Evolutionary conservation across 2,797 vertebrate species (phyloP), one percentile per base, ranked within the genome.

Genomic region (Mionectes olivaceus): DNA sequence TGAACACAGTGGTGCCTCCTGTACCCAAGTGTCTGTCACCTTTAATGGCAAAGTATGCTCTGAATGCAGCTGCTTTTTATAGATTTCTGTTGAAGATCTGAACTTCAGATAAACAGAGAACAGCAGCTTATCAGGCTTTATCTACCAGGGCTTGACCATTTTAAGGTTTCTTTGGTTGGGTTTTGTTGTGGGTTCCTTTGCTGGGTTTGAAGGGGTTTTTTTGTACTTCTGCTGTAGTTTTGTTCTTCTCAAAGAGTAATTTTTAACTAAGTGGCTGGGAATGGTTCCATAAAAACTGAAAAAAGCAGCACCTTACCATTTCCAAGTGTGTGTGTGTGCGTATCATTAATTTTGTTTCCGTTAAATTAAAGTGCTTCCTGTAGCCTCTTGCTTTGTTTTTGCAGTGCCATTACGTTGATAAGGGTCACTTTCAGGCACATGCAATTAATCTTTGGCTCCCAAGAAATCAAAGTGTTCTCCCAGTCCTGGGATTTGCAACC

Each of bases 1-100:
- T 0, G 6, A 53, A 5, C n/a, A 4, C 14, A 2, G 53, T 8
- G 49, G 33, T 23, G 53, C 8, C 43, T 13, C 17, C 17, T 4
- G 3, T 14, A 5, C 27, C 35, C 41, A 13, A 10, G 2, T 19
- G 24, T 19, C 44, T 39, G n/a, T 60, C 67, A 53, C 33, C 6
- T 49, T 49, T 21, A 22, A 3, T 44, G 33, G 14, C 75, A 2
- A 8, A 21, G 18, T 21, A 7, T 33, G 43, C 28, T 25, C 76
- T 27, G 68, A 15, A 9, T 23, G 64, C 41, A 70, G 70, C 74
- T 91, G 87, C 74, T 82, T 87, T 49, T n/a, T 28, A 3, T 12
- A 41, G 35, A 4, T 35, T 39, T 8, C 33, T 81, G 41, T 10
- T 52, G 46, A 28, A 35, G 43, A 32, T 18, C 30, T 60, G 7